Evolutionary conservation across 2,888 invertebrate species (phyloP).

Genomic region (Amiota mariae): DNA sequence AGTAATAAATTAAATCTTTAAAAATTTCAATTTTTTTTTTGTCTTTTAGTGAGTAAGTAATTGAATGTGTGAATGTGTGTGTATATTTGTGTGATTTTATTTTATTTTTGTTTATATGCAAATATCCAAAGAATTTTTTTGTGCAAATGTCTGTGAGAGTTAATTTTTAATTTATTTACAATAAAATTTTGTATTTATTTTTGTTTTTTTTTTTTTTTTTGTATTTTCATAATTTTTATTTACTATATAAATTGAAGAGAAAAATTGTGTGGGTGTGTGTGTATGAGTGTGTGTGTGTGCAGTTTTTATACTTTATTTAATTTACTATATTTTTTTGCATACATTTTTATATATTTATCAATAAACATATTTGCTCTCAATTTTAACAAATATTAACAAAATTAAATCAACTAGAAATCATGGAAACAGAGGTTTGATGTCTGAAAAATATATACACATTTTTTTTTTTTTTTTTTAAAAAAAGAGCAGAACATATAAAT

Average conservation of each 20-base stretch:
- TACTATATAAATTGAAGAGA: slow-evolving; percentile 8
- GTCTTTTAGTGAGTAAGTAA: neutral
- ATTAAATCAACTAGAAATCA: slow-evolving; percentile 1
- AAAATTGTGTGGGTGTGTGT: neutral
- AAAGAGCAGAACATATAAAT: too few relatives aligned
- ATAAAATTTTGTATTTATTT: slow-evolving; percentile 19
- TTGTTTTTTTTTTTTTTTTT: slow-evolving; percentile 27
- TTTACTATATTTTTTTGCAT: neutral
- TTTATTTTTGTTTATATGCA: neutral
- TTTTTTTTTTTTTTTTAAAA: neutral
- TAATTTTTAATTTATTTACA: slow-evolving; percentile 24
- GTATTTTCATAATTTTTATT: slow-evolving; percentile 32
- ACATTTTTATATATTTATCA: neutral
- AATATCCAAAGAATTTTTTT: neutral
- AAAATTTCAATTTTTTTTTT: slow-evolving; percentile 1
- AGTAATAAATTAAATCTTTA: too few relatives aligned
- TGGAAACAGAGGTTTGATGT: neutral
- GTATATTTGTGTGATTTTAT: neutral
- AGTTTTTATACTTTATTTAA: neutral
- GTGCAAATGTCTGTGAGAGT: slow-evolving; percentile 20
- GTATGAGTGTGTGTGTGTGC: neutral
- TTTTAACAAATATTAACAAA: neutral
- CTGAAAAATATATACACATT: too few relatives aligned
- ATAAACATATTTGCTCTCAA: slow-evolving; percentile 5
- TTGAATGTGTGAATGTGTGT: neutral